phyloP scores from a whole-genome alignment of 2,113 vertebrate species.

The Chrysochloris asiatica region DNA sequence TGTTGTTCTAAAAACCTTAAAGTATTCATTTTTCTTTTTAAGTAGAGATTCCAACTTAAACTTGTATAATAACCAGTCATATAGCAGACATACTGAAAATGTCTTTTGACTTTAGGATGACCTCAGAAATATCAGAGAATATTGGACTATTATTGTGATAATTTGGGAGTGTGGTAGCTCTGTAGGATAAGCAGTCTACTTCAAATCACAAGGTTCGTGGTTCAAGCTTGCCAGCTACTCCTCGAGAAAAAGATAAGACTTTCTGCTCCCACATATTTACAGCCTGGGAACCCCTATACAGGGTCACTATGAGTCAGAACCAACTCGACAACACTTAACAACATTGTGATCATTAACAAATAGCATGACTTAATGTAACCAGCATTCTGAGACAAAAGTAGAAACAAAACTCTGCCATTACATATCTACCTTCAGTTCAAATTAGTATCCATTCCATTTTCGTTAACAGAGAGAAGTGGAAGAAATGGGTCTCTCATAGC shows the following conservation, averaged over 20 bases:
- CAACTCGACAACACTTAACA: too few relatives aligned
- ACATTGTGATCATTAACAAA: constrained; percentile 48
- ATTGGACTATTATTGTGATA: constrained; percentile 4
- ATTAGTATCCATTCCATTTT: constrained; percentile 57
- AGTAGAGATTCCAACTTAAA: background rate
- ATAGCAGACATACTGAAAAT: background rate
- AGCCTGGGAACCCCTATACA: too few relatives aligned
- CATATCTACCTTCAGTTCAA: constrained; percentile 33
- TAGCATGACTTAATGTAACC: constrained; percentile 20
- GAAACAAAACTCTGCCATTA: constrained; percentile 10
- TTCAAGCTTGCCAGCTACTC: too few relatives aligned
- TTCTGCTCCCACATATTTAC: too few relatives aligned
- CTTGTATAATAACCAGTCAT: background rate
- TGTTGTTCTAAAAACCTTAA: background rate
- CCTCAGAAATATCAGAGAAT: background rate
- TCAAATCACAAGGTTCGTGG: too few relatives aligned
- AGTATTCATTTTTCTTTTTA: constrained; percentile 47
- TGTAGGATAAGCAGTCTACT: too few relatives aligned
- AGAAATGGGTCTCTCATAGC: constrained; percentile 59
- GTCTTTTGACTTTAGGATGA: constrained; percentile 25
- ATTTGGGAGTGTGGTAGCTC: too few relatives aligned
- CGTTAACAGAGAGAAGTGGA: constrained; percentile 56
- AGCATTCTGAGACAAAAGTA: constrained; percentile 41
- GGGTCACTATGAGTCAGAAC: too few relatives aligned
- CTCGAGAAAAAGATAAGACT: too few relatives aligned